A percentile compares a stretch with the other conserved stretches of the same genome.
Evolutionary conservation across 2,113 vertebrate genomes (phyloP).

Genomic region (Oncorhynchus nerka): DNA sequence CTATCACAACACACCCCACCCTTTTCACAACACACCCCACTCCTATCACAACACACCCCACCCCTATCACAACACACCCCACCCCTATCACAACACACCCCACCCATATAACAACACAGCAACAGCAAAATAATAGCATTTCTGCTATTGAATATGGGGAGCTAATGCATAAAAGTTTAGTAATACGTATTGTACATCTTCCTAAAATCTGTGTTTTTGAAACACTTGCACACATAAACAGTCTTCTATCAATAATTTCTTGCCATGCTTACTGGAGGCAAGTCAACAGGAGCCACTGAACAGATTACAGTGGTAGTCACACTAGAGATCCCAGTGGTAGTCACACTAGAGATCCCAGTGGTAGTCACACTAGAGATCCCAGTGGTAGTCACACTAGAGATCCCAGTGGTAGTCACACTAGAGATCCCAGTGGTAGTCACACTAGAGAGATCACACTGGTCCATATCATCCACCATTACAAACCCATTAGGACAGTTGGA

Average conservation of each 20-base stretch:
- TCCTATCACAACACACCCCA: too few species aligned
- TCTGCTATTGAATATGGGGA: not conserved
- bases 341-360: not conserved
- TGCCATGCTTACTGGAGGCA: not conserved
- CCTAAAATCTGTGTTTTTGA: not conserved
- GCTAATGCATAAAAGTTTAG: not conserved
- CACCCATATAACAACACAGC: too few species aligned
- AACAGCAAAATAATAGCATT: not conserved
- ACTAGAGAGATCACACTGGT: not conserved
- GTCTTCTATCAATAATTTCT: not conserved
- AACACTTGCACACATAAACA: not conserved
- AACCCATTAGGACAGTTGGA: constrained; percentile 1
- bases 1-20: too few species aligned
- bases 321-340: not conserved
- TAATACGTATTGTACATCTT: not conserved
- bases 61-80: too few species aligned
- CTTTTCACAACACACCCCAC: too few species aligned
- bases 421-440: not conserved
- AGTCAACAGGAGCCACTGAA: not conserved
- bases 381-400: not conserved
- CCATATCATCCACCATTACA: constrained; percentile 8
- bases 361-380: not conserved
- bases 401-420: not conserved
- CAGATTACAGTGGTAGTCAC: not conserved
- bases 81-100: too few species aligned